Conservation (phyloP, 2,113 vertebrate genomes). For the Grantiella picta region DNA sequence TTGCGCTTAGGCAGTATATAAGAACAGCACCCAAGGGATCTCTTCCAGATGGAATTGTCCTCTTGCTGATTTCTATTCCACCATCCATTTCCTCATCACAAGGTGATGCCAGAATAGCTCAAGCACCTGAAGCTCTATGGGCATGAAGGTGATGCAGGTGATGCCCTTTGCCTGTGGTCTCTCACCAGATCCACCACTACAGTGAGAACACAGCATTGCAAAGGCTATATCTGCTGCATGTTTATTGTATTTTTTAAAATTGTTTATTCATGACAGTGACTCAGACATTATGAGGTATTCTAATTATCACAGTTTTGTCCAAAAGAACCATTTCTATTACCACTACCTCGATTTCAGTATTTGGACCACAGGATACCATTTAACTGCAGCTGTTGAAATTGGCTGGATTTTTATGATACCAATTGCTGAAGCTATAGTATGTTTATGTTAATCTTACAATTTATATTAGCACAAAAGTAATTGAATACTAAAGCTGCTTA, state of each 20-base stretch:
- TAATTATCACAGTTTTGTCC: not conserved
- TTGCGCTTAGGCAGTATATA: not conserved
- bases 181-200: not conserved
- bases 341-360: not conserved
- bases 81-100: not conserved
- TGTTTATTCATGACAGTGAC: not conserved
- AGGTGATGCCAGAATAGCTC: not conserved
- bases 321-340: not conserved
- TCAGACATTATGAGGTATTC: not conserved
- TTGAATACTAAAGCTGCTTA: constrained; percentile 37
- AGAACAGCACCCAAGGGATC: not conserved
- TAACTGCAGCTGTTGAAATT: constrained; percentile 41
- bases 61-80: not conserved
- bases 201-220: not conserved
- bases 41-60: not conserved
- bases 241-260: not conserved
- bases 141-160: not conserved
- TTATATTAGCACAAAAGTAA: constrained; percentile 58
- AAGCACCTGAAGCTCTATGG: not conserved
- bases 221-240: not conserved
- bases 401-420: constrained; percentile 17
- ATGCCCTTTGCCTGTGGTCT: not conserved
- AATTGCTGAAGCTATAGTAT: constrained; percentile 7
- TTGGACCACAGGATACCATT: not conserved
- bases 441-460: constrained; percentile 8